phyloP scores from a whole-genome alignment of 2,113 vertebrate species.

The Myiagra hebetior region DNA sequence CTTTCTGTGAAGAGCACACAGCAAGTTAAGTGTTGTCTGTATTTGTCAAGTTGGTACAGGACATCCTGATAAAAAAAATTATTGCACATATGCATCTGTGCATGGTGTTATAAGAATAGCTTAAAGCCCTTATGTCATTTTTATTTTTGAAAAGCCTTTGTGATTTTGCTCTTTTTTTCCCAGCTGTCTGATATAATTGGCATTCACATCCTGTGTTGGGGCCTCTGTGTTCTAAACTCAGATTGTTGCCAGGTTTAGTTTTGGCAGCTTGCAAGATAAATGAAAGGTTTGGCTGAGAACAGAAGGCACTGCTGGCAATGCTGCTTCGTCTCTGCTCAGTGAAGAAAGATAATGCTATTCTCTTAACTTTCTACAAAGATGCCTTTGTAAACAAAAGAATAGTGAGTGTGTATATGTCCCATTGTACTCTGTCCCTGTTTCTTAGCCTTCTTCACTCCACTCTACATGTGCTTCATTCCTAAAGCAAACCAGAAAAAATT shows the following conservation, averaged over 20 bases:
- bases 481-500: not conserved
- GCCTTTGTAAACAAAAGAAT: constrained; percentile 7
- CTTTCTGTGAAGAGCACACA: not conserved
- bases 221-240: constrained; percentile 18
- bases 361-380: constrained; percentile 3
- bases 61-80: not conserved
- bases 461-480: not conserved
- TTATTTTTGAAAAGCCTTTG: not conserved
- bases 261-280: constrained; percentile 15
- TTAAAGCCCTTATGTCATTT: not conserved
- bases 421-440: not conserved
- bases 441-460: not conserved
- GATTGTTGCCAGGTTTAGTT: constrained; percentile 40
- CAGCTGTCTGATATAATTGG: constrained; percentile 33
- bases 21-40: not conserved
- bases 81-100: not conserved
- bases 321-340: constrained; percentile 1
- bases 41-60: not conserved
- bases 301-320: constrained; percentile 1
- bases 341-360: constrained; percentile 19
- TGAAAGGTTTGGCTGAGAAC: constrained; percentile 43
- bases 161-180: constrained; percentile 10
- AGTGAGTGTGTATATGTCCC: not conserved
- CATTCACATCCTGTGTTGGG: not conserved
- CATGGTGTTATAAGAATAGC: not conserved